Conservation (phyloP, 2,888 invertebrate genomes). For the Proisotoma minuta region DNA sequence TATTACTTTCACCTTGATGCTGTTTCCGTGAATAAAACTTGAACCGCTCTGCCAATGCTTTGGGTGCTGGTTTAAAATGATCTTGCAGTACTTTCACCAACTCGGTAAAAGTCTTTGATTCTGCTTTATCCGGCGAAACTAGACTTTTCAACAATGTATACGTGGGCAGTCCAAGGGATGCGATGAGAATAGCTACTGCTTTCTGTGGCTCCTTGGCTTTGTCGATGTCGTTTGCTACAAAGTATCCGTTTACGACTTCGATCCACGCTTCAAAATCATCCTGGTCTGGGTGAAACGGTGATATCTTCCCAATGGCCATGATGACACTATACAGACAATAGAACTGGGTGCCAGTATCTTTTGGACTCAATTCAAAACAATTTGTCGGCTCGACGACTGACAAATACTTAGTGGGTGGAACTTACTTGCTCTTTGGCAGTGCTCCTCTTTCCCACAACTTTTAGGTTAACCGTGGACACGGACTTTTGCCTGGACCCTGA, state of each 20-base stretch:
- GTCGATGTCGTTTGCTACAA: conserved; percentile 3
- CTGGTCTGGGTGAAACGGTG: neutral
- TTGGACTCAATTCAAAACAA: no score
- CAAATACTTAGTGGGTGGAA: no score
- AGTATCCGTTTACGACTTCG: neutral
- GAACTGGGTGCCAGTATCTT: no score
- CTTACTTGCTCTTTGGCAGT: no score
- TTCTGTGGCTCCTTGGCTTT: neutral
- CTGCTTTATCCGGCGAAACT: neutral
- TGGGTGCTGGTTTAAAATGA: conserved; percentile 22
- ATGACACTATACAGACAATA: no score
- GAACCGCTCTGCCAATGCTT: conserved; percentile 22
- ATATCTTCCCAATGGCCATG: conserved; percentile 1
- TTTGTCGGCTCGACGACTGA: no score
- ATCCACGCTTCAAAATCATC: conserved; percentile 9
- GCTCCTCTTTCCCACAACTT: no score
- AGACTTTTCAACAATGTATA: neutral
- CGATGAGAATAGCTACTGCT: neutral
- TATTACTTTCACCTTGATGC: conserved; percentile 11
- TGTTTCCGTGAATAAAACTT: conserved; percentile 18
- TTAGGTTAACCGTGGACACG: no score
- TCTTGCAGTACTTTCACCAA: neutral
- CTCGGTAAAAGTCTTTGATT: neutral
- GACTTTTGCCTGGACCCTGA: no score
- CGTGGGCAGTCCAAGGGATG: neutral